Conservation (phyloP, 1,140 invertebrate genomes). For the Micrasema longulum region DNA sequence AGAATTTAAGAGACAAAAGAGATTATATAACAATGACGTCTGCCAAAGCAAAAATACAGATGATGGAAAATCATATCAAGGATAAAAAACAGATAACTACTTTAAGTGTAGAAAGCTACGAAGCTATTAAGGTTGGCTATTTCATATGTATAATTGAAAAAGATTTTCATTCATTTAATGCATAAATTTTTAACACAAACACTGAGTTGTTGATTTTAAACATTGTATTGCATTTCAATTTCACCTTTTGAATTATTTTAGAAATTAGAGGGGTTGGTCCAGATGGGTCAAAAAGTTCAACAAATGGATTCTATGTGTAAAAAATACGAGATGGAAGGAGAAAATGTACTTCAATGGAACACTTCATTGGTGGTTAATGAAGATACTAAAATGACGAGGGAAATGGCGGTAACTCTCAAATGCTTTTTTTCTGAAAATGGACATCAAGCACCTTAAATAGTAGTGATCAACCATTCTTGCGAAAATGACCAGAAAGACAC, state of each 20-base stretch:
- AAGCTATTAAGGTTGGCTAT: slow-evolving; percentile 41
- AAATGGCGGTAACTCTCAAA: slow-evolving; percentile 35
- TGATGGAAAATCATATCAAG: slow-evolving; percentile 45
- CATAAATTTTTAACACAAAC: too few species aligned
- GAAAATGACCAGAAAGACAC: too few species aligned
- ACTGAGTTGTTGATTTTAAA: too few species aligned
- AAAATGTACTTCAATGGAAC: slow-evolving; percentile 54
- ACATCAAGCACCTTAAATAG: too few species aligned
- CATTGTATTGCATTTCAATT: too few species aligned
- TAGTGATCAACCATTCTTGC: too few species aligned
- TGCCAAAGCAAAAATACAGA: slow-evolving; percentile 40
- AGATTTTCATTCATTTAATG: too few species aligned
- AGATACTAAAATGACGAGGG: slow-evolving; percentile 27
- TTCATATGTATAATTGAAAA: background rate
- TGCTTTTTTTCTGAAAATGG: too few species aligned
- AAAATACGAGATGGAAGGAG: slow-evolving; percentile 63
- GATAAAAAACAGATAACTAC: slow-evolving; percentile 47
- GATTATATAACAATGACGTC: slow-evolving; percentile 43
- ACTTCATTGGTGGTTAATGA: slow-evolving; percentile 28
- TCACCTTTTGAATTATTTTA: slow-evolving; percentile 55
- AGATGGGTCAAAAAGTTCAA: slow-evolving; percentile 60
- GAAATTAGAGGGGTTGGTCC: slow-evolving; percentile 59
- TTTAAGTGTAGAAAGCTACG: slow-evolving; percentile 50
- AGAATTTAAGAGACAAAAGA: slow-evolving; percentile 38
- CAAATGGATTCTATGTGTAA: slow-evolving; percentile 62